A percentile compares a stretch with the other conserved stretches of the same genome.
Evolutionary conservation across 2,888 invertebrate species (phyloP).

Genomic region (Cacoxenus indagator): DNA sequence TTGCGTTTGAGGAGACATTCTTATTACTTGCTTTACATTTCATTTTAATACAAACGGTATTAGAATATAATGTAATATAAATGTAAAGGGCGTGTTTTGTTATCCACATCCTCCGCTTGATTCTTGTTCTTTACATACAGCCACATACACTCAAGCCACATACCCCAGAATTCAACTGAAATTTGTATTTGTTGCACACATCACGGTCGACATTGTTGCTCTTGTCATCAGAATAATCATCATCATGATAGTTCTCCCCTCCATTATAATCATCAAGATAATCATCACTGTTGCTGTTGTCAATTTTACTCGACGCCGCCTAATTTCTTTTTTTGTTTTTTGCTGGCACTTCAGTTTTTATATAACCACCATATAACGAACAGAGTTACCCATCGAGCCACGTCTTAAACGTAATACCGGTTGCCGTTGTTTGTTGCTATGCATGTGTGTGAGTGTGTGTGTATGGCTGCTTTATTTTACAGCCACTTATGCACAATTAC

Average conservation of each 20-base stretch:
- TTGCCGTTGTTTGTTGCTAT: background rate
- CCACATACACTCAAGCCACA: background rate
- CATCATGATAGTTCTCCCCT: no score
- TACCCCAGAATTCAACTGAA: background rate
- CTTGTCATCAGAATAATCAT: background rate
- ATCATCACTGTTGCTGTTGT: background rate
- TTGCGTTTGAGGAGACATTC: constrained; percentile 10
- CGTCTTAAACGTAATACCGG: background rate
- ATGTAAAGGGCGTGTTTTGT: background rate
- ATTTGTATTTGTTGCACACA: constrained; percentile 14
- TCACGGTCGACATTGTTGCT: background rate
- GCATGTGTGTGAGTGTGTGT: background rate
- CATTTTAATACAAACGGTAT: constrained; percentile 20
- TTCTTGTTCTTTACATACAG: background rate
- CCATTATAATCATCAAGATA: background rate
- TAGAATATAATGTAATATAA: constrained; percentile 17
- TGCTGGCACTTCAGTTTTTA: constrained; percentile 11
- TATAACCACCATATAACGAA: background rate
- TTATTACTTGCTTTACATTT: constrained; percentile 20
- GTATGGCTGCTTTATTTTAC: background rate
- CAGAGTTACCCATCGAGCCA: background rate
- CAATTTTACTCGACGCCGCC: background rate
- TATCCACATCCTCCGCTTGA: background rate
- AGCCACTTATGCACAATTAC: constrained; percentile 61
- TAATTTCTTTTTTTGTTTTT: background rate